Conservation (phyloP, 2,113 vertebrate species). For the Corvus hawaiiensis region DNA sequence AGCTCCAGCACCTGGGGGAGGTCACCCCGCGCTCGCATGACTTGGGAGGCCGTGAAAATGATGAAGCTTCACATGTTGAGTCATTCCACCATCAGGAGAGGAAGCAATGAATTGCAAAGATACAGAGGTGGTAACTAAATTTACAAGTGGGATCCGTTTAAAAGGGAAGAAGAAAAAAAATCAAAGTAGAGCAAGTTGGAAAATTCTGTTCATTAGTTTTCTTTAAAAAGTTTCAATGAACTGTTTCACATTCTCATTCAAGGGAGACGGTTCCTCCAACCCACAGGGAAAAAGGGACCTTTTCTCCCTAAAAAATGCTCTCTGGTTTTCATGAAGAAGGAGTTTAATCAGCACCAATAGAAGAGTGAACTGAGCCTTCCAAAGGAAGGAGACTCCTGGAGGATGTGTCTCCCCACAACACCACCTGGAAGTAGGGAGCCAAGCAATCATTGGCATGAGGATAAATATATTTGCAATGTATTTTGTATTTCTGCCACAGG, state of each 20-base stretch:
- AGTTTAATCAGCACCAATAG: not conserved
- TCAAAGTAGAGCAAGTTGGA: conserved; percentile 64
- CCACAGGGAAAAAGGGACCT: not conserved
- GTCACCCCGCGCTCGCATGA: conserved; percentile 16
- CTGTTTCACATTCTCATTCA: conserved; percentile 17
- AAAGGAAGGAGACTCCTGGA: not conserved
- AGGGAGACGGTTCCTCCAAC: not conserved
- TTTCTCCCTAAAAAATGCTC: not conserved
- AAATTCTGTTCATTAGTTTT: conserved; percentile 56
- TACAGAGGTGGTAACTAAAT: conserved; percentile 68
- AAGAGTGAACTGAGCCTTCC: not conserved
- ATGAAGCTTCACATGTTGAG: conserved; percentile 60
- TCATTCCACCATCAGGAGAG: conserved; percentile 62
- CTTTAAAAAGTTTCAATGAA: conserved; percentile 51
- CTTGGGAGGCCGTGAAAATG: conserved; percentile 60
- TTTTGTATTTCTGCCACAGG: not conserved
- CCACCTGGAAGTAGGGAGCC: not conserved
- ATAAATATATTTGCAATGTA: not conserved
- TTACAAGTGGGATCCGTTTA: conserved; percentile 56
- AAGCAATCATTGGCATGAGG: not conserved
- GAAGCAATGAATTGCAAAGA: conserved; percentile 53
- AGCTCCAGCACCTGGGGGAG: conserved; percentile 27
- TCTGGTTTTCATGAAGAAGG: not conserved
- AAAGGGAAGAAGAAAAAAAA: conserved; percentile 26
- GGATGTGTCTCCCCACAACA: not conserved